A percentile compares a stretch with the other conserved stretches of the same genome.
These are phyloP conservation scores for Leptinotarsa peninsularis DNA, from an alignment of 2,888 invertebrate genomes.

Conservation along the genomic window DNA sequence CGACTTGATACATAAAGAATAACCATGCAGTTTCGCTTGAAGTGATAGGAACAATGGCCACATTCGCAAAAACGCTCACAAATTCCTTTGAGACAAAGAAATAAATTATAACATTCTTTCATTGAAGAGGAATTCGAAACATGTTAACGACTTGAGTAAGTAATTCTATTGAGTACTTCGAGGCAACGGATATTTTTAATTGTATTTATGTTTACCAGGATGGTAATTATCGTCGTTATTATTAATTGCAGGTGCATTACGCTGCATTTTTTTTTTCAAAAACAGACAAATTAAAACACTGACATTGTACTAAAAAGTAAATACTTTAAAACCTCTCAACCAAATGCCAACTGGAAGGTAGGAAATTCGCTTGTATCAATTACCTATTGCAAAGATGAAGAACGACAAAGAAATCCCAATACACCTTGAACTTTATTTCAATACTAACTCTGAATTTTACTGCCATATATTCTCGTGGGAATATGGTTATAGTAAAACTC, in stretches of 20 bases:
- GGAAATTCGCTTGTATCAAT: no score
- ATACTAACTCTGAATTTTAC: no score
- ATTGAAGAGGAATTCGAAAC: background rate
- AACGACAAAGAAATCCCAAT: no score
- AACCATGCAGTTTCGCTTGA: background rate
- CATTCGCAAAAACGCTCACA: background rate
- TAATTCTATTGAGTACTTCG: background rate
- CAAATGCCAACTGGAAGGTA: no score
- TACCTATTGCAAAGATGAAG: no score
- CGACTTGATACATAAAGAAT: background rate
- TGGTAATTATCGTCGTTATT: background rate
- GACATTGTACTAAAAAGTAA: no score
- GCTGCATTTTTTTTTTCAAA: background rate
- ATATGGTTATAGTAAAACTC: no score
- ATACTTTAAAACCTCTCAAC: no score
- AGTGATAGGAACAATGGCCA: background rate
- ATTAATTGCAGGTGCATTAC: background rate
- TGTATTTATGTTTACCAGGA: background rate
- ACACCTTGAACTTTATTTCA: no score
- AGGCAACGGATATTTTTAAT: background rate
- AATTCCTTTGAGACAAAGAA: conserved; percentile 16
- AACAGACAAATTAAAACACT: no score
- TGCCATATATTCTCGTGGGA: no score
- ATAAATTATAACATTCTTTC: background rate
- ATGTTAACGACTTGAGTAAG: background rate